Evolutionary conservation across 2,888 invertebrate species (phyloP).

Genomic region (Pseudococcus longispinus): DNA sequence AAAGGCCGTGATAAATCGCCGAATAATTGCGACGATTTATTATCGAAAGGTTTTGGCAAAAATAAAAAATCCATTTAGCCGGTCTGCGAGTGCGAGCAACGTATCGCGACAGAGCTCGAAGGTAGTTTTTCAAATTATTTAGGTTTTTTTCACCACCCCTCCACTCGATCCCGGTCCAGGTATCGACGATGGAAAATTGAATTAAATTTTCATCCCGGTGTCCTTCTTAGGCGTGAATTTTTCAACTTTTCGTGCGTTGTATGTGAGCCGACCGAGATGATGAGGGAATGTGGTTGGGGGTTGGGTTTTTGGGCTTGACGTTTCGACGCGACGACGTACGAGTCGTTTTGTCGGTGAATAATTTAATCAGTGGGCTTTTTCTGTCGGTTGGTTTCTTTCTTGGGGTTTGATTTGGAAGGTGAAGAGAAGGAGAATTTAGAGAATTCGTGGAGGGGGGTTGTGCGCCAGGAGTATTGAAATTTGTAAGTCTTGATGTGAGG

Average conservation of each 20-base stretch:
- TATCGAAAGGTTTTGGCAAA: constrained; percentile 11
- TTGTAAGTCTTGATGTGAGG: too few species aligned
- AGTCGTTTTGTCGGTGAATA: neutral
- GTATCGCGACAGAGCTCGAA: neutral
- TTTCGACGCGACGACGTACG: neutral
- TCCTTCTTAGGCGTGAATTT: neutral
- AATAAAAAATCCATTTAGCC: constrained; percentile 10
- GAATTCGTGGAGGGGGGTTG: too few species aligned
- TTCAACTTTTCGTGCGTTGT: neutral
- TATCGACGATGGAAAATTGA: neutral
- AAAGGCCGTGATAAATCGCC: constrained; percentile 6
- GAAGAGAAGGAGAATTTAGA: too few species aligned
- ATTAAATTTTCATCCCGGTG: constrained; percentile 7
- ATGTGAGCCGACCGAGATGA: neutral
- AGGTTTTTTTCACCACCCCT: neutral
- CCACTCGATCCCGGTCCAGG: neutral
- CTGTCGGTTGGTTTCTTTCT: neutral
- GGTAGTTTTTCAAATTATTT: neutral
- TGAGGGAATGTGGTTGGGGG: neutral
- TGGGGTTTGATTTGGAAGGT: too few species aligned
- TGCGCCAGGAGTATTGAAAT: too few species aligned
- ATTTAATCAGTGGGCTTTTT: neutral
- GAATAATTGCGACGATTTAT: constrained; percentile 33
- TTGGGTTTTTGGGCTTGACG: neutral
- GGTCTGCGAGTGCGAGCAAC: neutral